phyloP scores from a whole-genome alignment of 2,113 vertebrate species.

The Columba janthina region DNA sequence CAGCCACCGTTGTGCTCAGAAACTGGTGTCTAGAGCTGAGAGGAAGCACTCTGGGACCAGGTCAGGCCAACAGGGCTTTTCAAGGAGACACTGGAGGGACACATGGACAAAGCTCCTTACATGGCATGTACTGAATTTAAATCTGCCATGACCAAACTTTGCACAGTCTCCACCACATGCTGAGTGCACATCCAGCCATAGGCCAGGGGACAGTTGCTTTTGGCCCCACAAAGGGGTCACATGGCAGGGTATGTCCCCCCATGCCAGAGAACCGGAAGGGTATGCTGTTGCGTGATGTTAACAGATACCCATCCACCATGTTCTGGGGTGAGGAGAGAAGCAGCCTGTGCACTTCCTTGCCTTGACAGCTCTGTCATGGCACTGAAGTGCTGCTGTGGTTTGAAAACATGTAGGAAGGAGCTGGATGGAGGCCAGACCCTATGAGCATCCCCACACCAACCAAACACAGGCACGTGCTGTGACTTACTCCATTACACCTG shows the following conservation, averaged over 20 bases:
- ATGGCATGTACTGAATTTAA: not conserved
- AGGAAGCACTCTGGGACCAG: not conserved
- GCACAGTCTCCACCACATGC: not conserved
- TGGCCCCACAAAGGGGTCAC: not conserved
- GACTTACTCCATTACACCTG: not conserved
- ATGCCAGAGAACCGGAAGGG: not conserved
- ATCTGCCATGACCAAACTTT: not conserved
- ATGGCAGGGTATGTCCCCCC: too few relatives aligned
- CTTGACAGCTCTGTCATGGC: not conserved
- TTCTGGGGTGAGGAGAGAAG: not conserved
- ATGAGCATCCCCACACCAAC: not conserved
- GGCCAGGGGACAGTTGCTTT: not conserved
- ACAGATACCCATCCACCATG: not conserved
- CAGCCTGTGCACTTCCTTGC: not conserved
- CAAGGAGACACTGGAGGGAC: not conserved
- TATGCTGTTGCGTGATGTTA: fast-evolving
- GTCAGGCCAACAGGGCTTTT: not conserved
- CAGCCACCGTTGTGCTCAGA: not conserved
- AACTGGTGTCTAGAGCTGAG: not conserved
- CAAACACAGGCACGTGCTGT: not conserved
- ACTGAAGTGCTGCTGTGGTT: not conserved
- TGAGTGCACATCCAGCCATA: fast-evolving
- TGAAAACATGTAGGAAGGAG: not conserved
- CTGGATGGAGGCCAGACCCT: not conserved
- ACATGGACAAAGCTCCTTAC: not conserved